A percentile compares a stretch with the other conserved stretches of the same genome.
Evolutionary conservation across 2,113 vertebrate genomes (phyloP).

Genomic region (Trogon surrucura): DNA sequence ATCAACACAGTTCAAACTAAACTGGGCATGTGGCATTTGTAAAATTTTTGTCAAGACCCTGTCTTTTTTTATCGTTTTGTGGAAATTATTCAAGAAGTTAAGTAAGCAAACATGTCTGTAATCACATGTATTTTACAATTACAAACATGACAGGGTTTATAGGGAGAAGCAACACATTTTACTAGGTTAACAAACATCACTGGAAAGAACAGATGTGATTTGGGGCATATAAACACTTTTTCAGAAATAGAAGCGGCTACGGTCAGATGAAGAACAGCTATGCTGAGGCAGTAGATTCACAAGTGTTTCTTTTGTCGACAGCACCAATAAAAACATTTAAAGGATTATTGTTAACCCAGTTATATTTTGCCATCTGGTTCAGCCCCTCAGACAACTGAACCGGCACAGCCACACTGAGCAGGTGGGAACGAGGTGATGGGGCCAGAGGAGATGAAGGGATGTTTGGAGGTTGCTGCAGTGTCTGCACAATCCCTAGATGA

Average conservation of each 20-base stretch:
- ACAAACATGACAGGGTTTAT: neutral
- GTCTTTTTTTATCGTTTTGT: neutral
- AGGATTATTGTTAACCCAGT: neutral
- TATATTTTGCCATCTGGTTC: slow-evolving; percentile 29
- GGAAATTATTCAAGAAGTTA: neutral
- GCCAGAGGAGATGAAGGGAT: neutral
- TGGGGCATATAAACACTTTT: neutral
- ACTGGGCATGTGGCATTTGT: neutral
- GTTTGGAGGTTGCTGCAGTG: neutral
- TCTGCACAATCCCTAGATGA: neutral
- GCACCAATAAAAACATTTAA: slow-evolving; percentile 2
- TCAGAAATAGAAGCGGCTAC: neutral
- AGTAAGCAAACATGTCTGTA: neutral
- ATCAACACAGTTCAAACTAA: neutral
- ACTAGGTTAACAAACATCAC: neutral
- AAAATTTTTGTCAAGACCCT: neutral
- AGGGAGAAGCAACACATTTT: neutral
- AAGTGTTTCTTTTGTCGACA: neutral
- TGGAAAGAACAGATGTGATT: slow-evolving; percentile 21
- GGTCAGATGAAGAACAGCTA: neutral
- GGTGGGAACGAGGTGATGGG: neutral
- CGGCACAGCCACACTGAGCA: neutral
- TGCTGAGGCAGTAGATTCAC: neutral
- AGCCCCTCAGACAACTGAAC: neutral
- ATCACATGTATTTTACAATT: slow-evolving; percentile 8